A percentile compares a stretch with the other conserved stretches of the same genome.
phyloP scores from a whole-genome alignment of 2,113 vertebrate species.

The Callorhinus ursinus region DNA sequence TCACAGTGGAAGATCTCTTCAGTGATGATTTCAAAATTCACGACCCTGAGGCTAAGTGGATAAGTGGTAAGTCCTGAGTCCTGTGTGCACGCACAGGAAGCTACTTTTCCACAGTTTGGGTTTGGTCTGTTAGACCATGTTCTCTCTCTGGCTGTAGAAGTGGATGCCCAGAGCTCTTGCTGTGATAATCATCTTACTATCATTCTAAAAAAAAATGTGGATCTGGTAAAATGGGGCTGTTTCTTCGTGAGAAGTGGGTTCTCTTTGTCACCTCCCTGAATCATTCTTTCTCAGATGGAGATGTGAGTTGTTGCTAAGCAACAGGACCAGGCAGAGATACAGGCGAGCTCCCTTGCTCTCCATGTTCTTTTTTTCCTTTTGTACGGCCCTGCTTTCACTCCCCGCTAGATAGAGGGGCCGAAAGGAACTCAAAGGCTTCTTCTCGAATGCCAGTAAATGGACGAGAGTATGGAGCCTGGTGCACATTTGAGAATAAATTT shows the following conservation, averaged over 20 bases:
- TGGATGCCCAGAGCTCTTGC: not conserved
- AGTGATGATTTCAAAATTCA: slow-evolving; percentile 94
- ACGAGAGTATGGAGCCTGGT: fast-evolving
- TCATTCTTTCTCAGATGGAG: not conserved
- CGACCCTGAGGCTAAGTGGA: slow-evolving; percentile 95
- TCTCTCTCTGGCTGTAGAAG: not conserved
- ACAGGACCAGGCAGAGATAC: not conserved
- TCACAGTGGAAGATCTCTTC: slow-evolving; percentile 94
- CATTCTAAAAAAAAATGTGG: not conserved
- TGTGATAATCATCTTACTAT: not conserved
- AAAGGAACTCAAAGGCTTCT: too few species aligned
- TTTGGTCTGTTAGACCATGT: fast-evolving
- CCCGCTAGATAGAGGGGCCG: fast-evolving
- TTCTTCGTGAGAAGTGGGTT: slow-evolving; percentile 40
- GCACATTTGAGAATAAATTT: fast-evolving
- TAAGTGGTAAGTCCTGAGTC: slow-evolving; percentile 92
- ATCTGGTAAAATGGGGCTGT: not conserved
- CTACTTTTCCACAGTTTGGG: fast-evolving
- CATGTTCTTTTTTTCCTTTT: not conserved
- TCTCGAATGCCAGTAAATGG: not conserved
- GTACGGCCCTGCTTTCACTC: slow-evolving; percentile 3
- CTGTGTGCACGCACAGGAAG: fast-evolving
- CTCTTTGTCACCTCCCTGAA: not conserved
- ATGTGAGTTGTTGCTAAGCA: slow-evolving; percentile 72
- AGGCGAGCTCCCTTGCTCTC: slow-evolving; percentile 44